These are phyloP conservation scores for Rhinogobius similis DNA, from an alignment of 2,113 vertebrate species.

Conservation along the genomic window DNA sequence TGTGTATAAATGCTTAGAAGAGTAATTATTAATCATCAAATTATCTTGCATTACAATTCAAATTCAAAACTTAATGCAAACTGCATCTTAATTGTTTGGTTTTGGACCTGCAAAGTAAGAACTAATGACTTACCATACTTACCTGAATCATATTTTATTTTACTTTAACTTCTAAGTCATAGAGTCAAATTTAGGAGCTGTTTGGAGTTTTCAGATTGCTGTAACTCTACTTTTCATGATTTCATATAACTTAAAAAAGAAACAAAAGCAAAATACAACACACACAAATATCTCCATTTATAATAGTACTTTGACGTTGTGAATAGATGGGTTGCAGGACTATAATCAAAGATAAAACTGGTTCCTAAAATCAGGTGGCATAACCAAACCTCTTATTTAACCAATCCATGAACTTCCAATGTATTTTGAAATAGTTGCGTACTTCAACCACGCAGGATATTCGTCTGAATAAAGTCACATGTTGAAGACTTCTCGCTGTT, in stretches of 20 bases:
- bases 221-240: neutral
- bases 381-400: neutral
- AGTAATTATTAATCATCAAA: no score
- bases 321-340: neutral
- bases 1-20: no score
- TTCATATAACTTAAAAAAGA: neutral
- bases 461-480: constrained; percentile 27
- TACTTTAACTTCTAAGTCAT: no score
- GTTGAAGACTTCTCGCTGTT: constrained; percentile 30
- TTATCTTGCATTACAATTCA: no score
- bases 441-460: neutral
- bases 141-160: no score
- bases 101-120: no score
- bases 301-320: neutral
- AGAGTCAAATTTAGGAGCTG: no score
- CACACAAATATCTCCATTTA: neutral
- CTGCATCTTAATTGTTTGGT: no score
- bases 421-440: neutral
- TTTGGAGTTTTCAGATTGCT: neutral
- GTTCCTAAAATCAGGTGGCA: neutral
- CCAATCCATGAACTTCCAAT: neutral
- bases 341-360: neutral
- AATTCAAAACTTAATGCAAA: no score
- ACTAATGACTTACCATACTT: neutral
- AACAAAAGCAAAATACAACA: no score